Evolutionary conservation across 2,888 invertebrate genomes (phyloP).

Genomic region (Amblyjoppa proteus): DNA sequence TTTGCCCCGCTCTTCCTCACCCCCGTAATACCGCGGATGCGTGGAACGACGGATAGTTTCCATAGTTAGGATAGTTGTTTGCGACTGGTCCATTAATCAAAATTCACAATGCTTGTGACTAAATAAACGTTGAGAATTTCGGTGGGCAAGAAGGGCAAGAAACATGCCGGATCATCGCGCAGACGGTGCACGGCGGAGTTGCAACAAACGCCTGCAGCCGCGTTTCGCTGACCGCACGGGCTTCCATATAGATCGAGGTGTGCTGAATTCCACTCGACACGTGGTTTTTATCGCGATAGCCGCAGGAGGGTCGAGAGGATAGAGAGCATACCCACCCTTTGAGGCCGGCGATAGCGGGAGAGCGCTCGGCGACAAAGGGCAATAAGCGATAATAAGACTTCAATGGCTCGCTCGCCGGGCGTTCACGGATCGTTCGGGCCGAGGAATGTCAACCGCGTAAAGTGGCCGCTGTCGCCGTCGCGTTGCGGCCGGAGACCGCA

Average conservation of each 20-base stretch:
- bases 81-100: no score
- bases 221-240: not conserved
- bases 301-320: conserved; percentile 15
- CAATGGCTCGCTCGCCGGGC: conserved; percentile 50
- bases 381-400: conserved; percentile 76
- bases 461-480: conserved; percentile 68
- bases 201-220: conserved; percentile 16
- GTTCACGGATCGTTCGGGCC: conserved; percentile 67
- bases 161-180: no score
- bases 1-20: no score
- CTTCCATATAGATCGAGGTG: conserved; percentile 3
- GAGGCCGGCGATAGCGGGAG: conserved; percentile 39
- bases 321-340: conserved; percentile 55
- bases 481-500: conserved; percentile 59
- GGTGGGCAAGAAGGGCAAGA: no score
- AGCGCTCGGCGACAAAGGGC: conserved; percentile 62
- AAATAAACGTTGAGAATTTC: no score
- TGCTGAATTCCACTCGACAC: conserved; percentile 32
- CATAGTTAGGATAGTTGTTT: no score
- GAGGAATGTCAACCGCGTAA: conserved; percentile 78
- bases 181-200: not conserved
- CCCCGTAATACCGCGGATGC: no score
- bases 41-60: no score
- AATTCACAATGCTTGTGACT: no score
- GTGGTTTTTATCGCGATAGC: conserved; percentile 32